phyloP scores from a whole-genome alignment of 2,888 invertebrate species.

The Eudasyphora cyanicolor region DNA sequence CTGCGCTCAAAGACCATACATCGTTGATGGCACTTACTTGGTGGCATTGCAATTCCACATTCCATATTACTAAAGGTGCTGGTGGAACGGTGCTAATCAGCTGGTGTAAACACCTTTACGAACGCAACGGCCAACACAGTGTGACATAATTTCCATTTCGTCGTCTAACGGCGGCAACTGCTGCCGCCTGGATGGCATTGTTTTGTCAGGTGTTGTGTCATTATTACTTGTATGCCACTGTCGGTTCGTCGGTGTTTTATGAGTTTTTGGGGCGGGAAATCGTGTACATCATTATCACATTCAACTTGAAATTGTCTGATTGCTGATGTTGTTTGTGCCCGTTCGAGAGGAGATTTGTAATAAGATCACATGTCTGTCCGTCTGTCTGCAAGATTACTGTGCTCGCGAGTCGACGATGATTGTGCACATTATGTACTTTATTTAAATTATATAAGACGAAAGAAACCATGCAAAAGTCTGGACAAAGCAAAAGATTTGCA shows the following conservation, averaged over 20 bases:
- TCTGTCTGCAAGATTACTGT: not conserved
- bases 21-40: not conserved
- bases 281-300: slow-evolving; percentile 26
- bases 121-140: not conserved
- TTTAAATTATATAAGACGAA: not conserved
- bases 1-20: not conserved
- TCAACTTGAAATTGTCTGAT: slow-evolving; percentile 43
- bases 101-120: slow-evolving; percentile 8
- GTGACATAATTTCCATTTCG: slow-evolving; percentile 10
- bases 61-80: not conserved
- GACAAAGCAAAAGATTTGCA: not conserved
- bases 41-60: not conserved
- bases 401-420: not conserved
- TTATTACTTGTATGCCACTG: slow-evolving; percentile 40
- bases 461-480: not conserved
- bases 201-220: slow-evolving; percentile 20
- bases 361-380: slow-evolving; percentile 16
- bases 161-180: too few relatives aligned
- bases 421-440: not conserved
- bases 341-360: slow-evolving; percentile 49
- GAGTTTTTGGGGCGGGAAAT: not conserved
- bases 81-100: not conserved
- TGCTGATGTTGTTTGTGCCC: not conserved
- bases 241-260: not conserved
- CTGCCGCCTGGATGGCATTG: too few relatives aligned